Evolutionary conservation across 1,140 invertebrate genomes (phyloP), one percentile per base, ranked within the genome.

Genomic region (Apis florea): DNA sequence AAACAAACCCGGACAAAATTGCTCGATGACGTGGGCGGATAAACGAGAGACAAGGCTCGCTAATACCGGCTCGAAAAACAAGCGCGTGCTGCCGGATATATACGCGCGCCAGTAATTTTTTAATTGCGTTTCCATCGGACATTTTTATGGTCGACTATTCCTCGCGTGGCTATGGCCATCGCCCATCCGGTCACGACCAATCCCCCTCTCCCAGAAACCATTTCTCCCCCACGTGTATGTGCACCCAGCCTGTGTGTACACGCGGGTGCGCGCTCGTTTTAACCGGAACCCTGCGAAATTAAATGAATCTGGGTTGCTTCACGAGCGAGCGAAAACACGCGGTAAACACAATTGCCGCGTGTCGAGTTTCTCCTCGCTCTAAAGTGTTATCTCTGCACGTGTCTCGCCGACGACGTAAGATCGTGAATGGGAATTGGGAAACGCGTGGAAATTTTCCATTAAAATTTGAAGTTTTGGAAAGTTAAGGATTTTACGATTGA

Each of bases 51-150:
- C 84, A 83, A 71, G 80, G 26, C 40, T 67, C 67, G 80, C 77
- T 83, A 85, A 86, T 86, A 83, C 61, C 80, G 47, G 59, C 72
- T n/a, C 51, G 85, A 78, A 85, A 85, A 85, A 86, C 80, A 85
- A 83, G 74, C 75, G 21, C 73, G 73, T 67, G 58, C 66, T 11
- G 19, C 54, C 54, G 75, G 59, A 76, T 80, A 79, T 88, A 87
- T 79, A 87, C 83, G 83, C 68, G 85, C 56, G 79, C 79, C 61
- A 88, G 85, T 87, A 87, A 88, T 88, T 87, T 88, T 88, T 88
- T 88, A 88, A 88, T 88, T 88, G 86, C 85, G 77, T 88, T 88
- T 85, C 83, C 83, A 87, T 87, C 85, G 86, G 86, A 88, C 85
- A 88, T 88, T 88, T 88, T 88, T 87, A 87, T 88, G 86, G 86